Base-by-base conservation (phyloP, 2,797 vertebrate species). In the Platyrinchus mystaceus region DNA sequence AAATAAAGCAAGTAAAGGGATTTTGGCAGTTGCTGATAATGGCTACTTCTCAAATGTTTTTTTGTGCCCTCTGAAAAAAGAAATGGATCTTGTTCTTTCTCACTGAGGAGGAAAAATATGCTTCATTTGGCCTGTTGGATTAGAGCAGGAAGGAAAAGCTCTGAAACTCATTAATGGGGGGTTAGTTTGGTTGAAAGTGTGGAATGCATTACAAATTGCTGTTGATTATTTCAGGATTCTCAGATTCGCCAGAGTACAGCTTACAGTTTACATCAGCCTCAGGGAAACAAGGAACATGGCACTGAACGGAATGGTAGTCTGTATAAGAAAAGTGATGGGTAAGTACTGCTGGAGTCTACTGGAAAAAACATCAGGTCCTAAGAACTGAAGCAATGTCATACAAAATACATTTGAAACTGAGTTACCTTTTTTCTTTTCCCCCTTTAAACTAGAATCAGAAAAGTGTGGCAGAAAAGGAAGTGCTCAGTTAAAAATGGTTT, bases 391-490 rank as follows among this genome's bases (percentile, higher is more conserved):
- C 7, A 19, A 3, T n/a, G 3, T 30, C 32, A 28, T 56, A 39
- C 24, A 66, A 80, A 55, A 39, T 52, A 22, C 44, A 69, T 59
- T 70, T 62, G 44, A 77, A 69, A 59, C 53, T 94, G 73, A 63
- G 55, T 87, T 30, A 49, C 19, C 19, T 32, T 59, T 28, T 93
- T 62, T 50, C 79, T 75, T 60, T 12, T 1, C 10, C 41, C 22
- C n/a, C 43, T 94, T 78, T 94, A 84, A 88, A 80, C 84, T 86
- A 99, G 99, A 95, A 98, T 99, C 96, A 98, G 99, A 95, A 99
- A 99, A 98, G 99, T 99, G 83, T 99, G 99, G 99, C 99, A 99
- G 98, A 99, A 99, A 96, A 99, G 99, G 93, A 99, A 99, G 92
- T 99, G 99, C 96, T 99, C 99, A 0, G 99, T 99, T 56, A 99